Evolutionary conservation across 2,888 invertebrate species (phyloP), one percentile per base, ranked within the genome.

Genomic region (Ormyrus pomaceus): DNA sequence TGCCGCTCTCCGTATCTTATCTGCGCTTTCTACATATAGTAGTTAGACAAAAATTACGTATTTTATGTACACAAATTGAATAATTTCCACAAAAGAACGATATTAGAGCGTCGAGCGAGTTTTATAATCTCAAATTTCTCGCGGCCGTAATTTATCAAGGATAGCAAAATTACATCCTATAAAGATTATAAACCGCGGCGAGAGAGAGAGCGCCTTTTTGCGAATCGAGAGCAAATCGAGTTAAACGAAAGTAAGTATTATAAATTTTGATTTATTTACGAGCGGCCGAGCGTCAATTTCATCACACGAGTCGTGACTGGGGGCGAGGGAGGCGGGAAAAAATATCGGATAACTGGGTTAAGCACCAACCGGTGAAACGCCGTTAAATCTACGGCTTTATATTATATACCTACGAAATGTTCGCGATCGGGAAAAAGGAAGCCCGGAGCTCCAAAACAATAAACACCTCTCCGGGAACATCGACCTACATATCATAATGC

Each of bases 311-410:
- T 55, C 45, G 51, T 10, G 72, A 58, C 50, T 50, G 51, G 5
- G 46, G 13, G 50, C 3, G 45, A 1, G 19, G 6, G 45, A 55
- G 13, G 10, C 53, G 55, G 53, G 19, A 65, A 77, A 77, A 77
- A 56, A 65, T 75, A 75, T 69, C 62, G 34, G 68, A 68, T 77
- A 76, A 79, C 70, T 79, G 56, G 79, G 79, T 75, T 72, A 77
- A 76, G 68, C 65, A 6, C 45, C 34, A 58, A n/a, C 19, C 34
- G 5, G n/a, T 46, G 61, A 51, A 59, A 61, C 61, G 8, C 53
- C 7, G 11, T 58, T 51, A 6, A n/a, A 7, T 50, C 55, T 48
- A 56, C 34, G 34, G 34, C 34, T 34, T 34, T 34, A 34, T 34
- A 34, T 4, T 34, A 4, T 34, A 55, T 58, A 55, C 34, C 1